Evolutionary conservation across 2,888 invertebrate genomes (phyloP), one percentile per base, ranked within the genome.

Genomic region (Cataglyphis livida): DNA sequence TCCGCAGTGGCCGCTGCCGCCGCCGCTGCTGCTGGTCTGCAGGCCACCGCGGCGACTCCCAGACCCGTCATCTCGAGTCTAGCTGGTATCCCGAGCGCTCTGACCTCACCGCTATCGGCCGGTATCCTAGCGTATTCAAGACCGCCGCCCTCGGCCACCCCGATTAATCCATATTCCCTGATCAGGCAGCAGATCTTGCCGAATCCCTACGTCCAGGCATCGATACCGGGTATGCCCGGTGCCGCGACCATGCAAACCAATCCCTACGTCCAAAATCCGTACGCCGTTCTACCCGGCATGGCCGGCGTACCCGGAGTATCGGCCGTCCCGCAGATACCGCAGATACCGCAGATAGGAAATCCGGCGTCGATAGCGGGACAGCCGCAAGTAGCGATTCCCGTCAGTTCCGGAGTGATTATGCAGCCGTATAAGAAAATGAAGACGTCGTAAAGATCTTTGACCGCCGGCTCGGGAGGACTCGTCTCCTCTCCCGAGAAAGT

Each of bases 341-440:
- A 95, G 94, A 91, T 94, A 86, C 88, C 92, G 85, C 94, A 91
- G 78, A 93, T 91, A 25, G 90, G 89, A 25, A 92, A 92, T 88
- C 92, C 94, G 44, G 93, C 93, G n/a, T 93, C 94, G 76, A 94
- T 94, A 48, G 94, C 94, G 66, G 94, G 94, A 3, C 95, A 95
- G 88, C 95, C 95, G 70, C 95, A 95, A 35, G 95, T 95, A 15
- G 94, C 95, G 7, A 94, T 95, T 21, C 95, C 94, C 81, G 93
- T 92, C 66, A 93, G 90, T 93, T 89, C 95, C 90, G 92, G 94
- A 91, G 91, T 93, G 91, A 96, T 96, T 32, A 96, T 97, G 94
- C 98, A 98, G 94, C 98, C 98, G 83, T 98, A 97, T 95, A 98
- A 98, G 95, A 98, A 98, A 95, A 97, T 98, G 97, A 98, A 98